Conservation (phyloP, 2,797 vertebrate genomes). For the Sandelia bainsii region DNA sequence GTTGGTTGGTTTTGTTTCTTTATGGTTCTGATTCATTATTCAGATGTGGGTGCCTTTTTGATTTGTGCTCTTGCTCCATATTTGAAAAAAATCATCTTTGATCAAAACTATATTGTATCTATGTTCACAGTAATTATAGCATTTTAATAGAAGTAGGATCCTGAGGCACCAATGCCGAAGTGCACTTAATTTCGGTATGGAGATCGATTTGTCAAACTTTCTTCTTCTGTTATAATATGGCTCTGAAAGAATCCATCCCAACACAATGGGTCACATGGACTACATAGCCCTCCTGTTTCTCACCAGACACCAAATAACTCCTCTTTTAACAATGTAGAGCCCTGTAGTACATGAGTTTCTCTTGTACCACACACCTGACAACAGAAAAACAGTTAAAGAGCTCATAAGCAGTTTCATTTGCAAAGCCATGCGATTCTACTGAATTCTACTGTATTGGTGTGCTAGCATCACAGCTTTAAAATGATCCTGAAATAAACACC, state of each 20-base stretch:
- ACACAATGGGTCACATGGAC: slow-evolving; percentile 52
- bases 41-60: slow-evolving; percentile 65
- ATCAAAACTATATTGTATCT: slow-evolving; percentile 76
- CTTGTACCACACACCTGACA: slow-evolving; percentile 67
- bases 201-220: slow-evolving; percentile 76
- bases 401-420: slow-evolving; percentile 69
- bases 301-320: slow-evolving; percentile 55
- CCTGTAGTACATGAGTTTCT: slow-evolving; percentile 78
- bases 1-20: slow-evolving; percentile 58
- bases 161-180: slow-evolving; percentile 89
- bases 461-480: slow-evolving; percentile 78
- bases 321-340: slow-evolving; percentile 81
- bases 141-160: slow-evolving; percentile 71
- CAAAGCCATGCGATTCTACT: slow-evolving; percentile 79
- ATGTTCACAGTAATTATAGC: slow-evolving; percentile 72
- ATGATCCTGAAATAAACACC: slow-evolving; percentile 72
- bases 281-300: slow-evolving; percentile 66
- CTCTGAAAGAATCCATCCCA: slow-evolving; percentile 73
- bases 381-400: slow-evolving; percentile 68
- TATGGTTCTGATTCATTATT: slow-evolving; percentile 46
- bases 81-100: slow-evolving; percentile 65
- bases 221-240: slow-evolving; percentile 70
- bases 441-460: slow-evolving; percentile 68
- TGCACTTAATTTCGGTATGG: slow-evolving; percentile 85
- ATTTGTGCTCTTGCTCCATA: slow-evolving; percentile 75